phyloP scores from a whole-genome alignment of 2,113 vertebrate genomes.

The Pteropus alecto region DNA sequence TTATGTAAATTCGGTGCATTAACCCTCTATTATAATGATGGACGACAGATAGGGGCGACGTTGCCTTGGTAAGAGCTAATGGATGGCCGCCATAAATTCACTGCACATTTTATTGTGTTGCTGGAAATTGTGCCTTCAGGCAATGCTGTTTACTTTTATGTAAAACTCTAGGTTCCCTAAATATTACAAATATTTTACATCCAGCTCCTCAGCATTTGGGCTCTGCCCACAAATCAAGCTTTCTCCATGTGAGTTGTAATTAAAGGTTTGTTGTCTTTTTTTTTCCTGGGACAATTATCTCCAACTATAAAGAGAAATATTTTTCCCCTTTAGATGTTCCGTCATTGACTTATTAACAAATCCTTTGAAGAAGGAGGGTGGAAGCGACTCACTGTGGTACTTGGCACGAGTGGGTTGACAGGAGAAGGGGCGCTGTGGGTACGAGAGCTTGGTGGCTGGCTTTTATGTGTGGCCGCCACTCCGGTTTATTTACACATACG shows the following conservation, averaged over 20 bases:
- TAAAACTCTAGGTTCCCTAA: constrained; percentile 96
- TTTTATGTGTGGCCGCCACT: constrained; percentile 77
- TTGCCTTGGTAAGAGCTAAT: constrained; percentile 99
- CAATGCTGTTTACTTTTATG: constrained; percentile 99
- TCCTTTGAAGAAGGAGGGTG: constrained; percentile 80
- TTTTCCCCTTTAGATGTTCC: constrained; percentile 84
- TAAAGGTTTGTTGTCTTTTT: constrained; percentile 88
- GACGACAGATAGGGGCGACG: constrained; percentile 99
- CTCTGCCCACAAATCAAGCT: constrained; percentile 86
- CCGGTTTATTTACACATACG: constrained; percentile 80
- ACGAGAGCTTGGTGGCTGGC: constrained; percentile 58
- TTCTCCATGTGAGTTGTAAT: constrained; percentile 89
- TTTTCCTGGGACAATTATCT: constrained; percentile 88
- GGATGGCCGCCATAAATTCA: constrained; percentile 99
- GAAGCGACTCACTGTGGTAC: constrained; percentile 69
- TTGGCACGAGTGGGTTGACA: constrained; percentile 67
- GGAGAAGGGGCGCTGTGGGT: constrained; percentile 59
- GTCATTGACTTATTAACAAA: constrained; percentile 84
- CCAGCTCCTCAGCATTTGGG: constrained; percentile 88
- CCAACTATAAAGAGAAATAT: constrained; percentile 87
- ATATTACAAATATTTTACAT: constrained; percentile 96
- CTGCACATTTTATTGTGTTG: constrained; percentile 99
- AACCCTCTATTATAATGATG: constrained; percentile 99
- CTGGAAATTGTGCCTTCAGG: constrained; percentile 99
- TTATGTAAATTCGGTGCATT: constrained; percentile 99